phyloP scores from a whole-genome alignment of 2,113 vertebrate genomes.

The Brachirus orientalis region DNA sequence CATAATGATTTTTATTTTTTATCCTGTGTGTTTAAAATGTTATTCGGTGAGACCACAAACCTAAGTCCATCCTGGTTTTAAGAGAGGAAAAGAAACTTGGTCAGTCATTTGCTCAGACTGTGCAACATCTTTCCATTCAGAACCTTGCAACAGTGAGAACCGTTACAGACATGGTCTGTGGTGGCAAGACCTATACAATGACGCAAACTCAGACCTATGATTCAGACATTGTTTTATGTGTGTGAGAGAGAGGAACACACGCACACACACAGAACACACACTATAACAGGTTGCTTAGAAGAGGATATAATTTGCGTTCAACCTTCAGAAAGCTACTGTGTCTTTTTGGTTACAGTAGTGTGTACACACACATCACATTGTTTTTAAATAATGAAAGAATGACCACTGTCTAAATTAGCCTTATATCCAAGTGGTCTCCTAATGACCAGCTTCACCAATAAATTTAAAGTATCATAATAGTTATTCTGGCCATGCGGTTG shows the following conservation, averaged over 20 bases:
- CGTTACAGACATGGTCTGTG: constrained; percentile 67
- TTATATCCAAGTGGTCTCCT: no score
- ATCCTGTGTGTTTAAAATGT: constrained; percentile 69
- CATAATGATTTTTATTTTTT: constrained; percentile 65
- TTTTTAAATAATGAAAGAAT: no score
- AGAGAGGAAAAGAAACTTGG: constrained; percentile 71
- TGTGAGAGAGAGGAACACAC: not conserved
- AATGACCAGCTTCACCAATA: no score
- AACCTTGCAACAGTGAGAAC: constrained; percentile 40
- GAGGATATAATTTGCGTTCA: constrained; percentile 31
- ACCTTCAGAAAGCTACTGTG: constrained; percentile 16
- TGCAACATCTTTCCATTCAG: constrained; percentile 66
- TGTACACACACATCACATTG: not conserved
- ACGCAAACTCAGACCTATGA: constrained; percentile 58
- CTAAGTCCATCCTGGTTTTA: constrained; percentile 70
- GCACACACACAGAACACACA: not conserved
- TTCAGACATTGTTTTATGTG: constrained; percentile 28
- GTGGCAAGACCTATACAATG: constrained; percentile 64
- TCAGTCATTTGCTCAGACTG: constrained; percentile 69
- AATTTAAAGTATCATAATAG: no score
- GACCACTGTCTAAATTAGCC: no score
- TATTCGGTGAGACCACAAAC: constrained; percentile 73
- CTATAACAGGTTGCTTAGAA: constrained; percentile 44
- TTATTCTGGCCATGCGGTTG: no score
- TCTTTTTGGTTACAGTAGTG: not conserved